Evolutionary conservation across 2,888 invertebrate genomes (phyloP).

Genomic region (Acronicta alni): DNA sequence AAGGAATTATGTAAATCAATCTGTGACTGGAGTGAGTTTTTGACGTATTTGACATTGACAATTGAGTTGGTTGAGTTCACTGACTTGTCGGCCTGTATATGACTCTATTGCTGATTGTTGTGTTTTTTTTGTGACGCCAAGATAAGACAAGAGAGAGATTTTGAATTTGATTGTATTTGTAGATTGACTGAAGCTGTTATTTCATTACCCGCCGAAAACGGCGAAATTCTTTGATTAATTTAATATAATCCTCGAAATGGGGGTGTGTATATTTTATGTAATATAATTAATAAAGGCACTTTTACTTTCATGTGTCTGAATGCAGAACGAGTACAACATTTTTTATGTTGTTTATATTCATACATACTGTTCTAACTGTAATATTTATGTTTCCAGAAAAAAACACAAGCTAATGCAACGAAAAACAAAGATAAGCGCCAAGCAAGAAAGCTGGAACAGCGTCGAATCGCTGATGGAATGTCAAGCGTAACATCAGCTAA

Average conservation of each 20-base stretch:
- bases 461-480: constrained; percentile 90
- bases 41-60: too few species aligned
- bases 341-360: neutral
- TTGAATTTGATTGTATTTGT: too few species aligned
- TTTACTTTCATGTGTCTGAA: neutral
- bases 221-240: neutral
- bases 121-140: too few species aligned
- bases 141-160: too few species aligned
- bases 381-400: constrained; percentile 79
- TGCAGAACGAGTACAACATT: neutral
- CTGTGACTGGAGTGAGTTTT: too few species aligned
- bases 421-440: constrained; percentile 91
- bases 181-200: too few species aligned
- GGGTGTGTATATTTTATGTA: neutral
- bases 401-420: constrained; percentile 75
- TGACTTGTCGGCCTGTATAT: too few species aligned
- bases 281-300: neutral
- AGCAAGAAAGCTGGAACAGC: constrained; percentile 90
- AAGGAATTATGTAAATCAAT: too few species aligned
- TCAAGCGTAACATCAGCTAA: constrained; percentile 90
- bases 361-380: neutral
- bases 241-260: neutral
- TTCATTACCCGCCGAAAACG: constrained; percentile 4
- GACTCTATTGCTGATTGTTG: too few species aligned
- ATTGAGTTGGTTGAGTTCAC: too few species aligned